phyloP scores from a whole-genome alignment of 2,113 vertebrate species.

The Caretta caretta region DNA sequence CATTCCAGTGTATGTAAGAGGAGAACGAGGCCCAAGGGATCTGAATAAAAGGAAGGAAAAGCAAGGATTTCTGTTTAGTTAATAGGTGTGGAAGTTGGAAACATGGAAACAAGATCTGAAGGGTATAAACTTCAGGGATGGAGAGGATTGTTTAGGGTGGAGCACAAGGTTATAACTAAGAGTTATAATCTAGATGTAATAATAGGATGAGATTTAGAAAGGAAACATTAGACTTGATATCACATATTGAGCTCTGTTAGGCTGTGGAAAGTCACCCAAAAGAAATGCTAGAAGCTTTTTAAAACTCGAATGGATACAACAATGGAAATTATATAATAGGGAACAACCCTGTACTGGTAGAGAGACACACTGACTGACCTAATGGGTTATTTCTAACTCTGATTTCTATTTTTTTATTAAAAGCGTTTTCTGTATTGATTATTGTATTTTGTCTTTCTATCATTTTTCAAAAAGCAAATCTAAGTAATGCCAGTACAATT shows the following conservation, averaged over 20 bases:
- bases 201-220: not conserved
- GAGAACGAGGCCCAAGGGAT: not conserved
- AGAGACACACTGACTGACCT: not conserved
- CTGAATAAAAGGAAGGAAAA: not conserved
- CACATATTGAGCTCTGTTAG: not conserved
- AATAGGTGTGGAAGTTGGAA: not conserved
- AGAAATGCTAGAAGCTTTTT: not conserved
- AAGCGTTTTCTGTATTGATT: not conserved
- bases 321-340: not conserved
- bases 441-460: not conserved
- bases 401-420: not conserved
- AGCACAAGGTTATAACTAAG: not conserved
- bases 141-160: not conserved
- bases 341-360: not conserved
- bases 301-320: not conserved
- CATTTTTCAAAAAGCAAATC: not conserved
- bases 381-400: not conserved
- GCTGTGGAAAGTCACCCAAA: not conserved
- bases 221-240: not conserved
- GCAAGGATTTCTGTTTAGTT: not conserved
- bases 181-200: not conserved
- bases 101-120: not conserved
- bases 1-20: not conserved
- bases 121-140: not conserved
- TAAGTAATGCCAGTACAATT: not conserved